Conservation (phyloP, 2,797 vertebrate species). For the Buceros bicornis region DNA sequence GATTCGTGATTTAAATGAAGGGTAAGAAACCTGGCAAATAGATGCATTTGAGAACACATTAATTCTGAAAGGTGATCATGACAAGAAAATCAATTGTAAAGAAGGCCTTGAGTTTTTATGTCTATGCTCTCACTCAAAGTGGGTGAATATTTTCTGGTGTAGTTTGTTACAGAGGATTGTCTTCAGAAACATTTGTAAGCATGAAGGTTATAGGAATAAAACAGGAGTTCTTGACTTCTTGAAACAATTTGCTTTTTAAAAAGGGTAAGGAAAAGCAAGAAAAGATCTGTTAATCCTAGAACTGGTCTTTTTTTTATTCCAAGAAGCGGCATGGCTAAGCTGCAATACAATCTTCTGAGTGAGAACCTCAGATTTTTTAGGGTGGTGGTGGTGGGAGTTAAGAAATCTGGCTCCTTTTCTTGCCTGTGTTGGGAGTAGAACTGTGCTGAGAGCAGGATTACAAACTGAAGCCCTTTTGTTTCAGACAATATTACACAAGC, state of each 20-base stretch:
- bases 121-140: not conserved
- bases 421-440: not conserved
- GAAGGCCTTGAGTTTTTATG: not conserved
- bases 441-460: not conserved
- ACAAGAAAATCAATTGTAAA: not conserved
- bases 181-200: not conserved
- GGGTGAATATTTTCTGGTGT: not conserved
- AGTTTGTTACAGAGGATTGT: not conserved
- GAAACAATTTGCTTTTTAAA: not conserved
- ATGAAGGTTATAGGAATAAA: not conserved
- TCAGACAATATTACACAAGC: slow-evolving; percentile 22
- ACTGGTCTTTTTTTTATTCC: not conserved
- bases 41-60: not conserved
- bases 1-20: not conserved
- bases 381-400: not conserved
- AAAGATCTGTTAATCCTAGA: not conserved
- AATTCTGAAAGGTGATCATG: not conserved
- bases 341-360: not conserved
- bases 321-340: not conserved
- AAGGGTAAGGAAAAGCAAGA: not conserved
- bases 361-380: not conserved
- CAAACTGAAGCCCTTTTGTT: slow-evolving; percentile 41
- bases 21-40: not conserved
- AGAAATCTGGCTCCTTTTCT: not conserved
- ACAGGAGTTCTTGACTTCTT: not conserved